Evolutionary conservation across 2,888 invertebrate genomes (phyloP), one percentile per base, ranked within the genome.

Genomic region (Priocnemis perturbator): DNA sequence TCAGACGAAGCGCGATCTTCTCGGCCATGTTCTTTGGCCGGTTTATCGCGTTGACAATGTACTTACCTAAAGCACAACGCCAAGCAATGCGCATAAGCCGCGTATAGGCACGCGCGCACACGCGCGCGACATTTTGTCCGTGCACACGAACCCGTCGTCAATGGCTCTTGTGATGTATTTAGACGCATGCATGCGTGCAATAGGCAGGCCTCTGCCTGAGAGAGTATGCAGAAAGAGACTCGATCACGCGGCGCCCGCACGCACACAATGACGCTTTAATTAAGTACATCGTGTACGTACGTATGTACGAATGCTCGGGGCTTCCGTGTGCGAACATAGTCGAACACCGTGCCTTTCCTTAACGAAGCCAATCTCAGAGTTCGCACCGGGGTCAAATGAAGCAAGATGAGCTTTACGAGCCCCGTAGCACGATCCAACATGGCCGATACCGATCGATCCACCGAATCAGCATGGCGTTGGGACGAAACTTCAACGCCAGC

Each of bases 331-430:
- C 48, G 53, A 48, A 50, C 64, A 68, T 63, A 58, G 62, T 61
- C 53, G 66, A 72, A 72, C 53, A 53, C 48, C 78, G 77, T 74
- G 82, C 73, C 79, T 81, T 81, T 74, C 71, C 79, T 82, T 83
- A 85, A 85, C 83, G 77, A 85, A 79, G 78, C 83, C 83, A 85
- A 85, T 85, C 83, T 75, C 65, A 55, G 63, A 74, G 83, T 83
- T 84, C 81, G 76, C 68, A 69, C 65, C 67, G 78, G 78, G 84
- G 81, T 85, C 83, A 84, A 83, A 81, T 73, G 72, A 66, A 71
- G 63, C 63, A 69, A 68, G 73, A 72, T 59, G 63, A 68, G 67
- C 69, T 66, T 56, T 52, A 59, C 68, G 58, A 70, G 55, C 47
- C 55, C 50, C 56, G 26, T 60, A 61, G 52, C 50, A 45, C 19